These are phyloP conservation scores for Lasioglossum figueresi DNA, from an alignment of 2,888 invertebrate genomes.

Conservation along the genomic window DNA sequence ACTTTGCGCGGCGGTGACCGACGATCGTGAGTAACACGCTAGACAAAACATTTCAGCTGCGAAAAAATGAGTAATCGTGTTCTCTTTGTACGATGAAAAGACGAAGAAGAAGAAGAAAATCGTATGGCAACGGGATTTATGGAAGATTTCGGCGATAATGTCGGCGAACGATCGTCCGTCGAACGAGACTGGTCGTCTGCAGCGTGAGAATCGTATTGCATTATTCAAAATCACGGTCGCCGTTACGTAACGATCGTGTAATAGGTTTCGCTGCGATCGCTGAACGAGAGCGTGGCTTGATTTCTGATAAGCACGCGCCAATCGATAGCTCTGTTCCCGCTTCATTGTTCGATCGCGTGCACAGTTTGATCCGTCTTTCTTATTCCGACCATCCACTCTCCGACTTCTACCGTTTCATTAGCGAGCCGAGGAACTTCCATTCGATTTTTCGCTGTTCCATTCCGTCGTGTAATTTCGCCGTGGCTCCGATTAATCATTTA, in stretches of 20 bases:
- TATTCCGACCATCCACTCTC: background rate
- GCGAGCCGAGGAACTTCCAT: background rate
- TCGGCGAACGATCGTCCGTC: background rate
- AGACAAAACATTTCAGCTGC: background rate
- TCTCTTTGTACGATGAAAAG: too few species aligned
- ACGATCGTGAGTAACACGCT: background rate
- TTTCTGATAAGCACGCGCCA: constrained; percentile 57
- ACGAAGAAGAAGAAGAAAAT: too few species aligned
- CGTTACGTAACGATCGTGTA: constrained; percentile 54
- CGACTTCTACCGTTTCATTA: background rate
- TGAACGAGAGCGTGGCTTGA: constrained; percentile 38
- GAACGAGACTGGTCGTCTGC: constrained; percentile 8
- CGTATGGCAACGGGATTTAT: background rate
- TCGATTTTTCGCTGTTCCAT: background rate
- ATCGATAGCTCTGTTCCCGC: constrained; percentile 62
- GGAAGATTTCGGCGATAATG: background rate
- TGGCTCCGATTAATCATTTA: background rate
- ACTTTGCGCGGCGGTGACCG: background rate
- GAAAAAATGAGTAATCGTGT: background rate
- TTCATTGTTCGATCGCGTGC: constrained; percentile 35
- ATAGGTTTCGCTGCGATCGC: constrained; percentile 47
- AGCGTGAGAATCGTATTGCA: constrained; percentile 26
- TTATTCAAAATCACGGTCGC: constrained; percentile 44
- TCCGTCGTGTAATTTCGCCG: background rate
- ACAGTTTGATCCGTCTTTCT: background rate